Evolutionary conservation across 2,113 vertebrate species (phyloP), one percentile per base, ranked within the genome.

Genomic region (Lynx canadensis): DNA sequence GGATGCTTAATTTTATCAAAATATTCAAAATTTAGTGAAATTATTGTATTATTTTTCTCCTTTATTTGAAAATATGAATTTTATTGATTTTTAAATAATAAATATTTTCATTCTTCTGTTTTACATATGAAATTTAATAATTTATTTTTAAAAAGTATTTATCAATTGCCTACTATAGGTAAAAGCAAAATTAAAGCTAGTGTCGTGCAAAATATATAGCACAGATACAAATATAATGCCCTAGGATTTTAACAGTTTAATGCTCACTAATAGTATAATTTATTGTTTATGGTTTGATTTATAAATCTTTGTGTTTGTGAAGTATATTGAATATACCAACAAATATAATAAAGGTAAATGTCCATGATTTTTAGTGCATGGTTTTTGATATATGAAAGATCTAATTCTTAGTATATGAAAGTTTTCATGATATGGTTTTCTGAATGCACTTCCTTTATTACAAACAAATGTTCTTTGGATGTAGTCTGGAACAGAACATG

Each of bases 1-100:
- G 1, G 21, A 57, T 33, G 6, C 31, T 48, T 76, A 57, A 69
- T 36, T 52, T 79, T 91, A 33, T 63, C 36, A 33, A 55, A 91
- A 81, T 33, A 38, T 66, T 86, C 9, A 81, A 38, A 9, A 55
- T 21, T 55, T 91, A 86, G 8, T 84, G 16, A 69, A 80, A 85
- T 69, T 52, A 5, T 29, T 38, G 10, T 15, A 23, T 14, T 15
- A 55, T 91, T 74, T 57, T 65, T 86, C n/a, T 86, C 31, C 48
- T 79, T 80, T 65, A 55, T 36, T 91, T 94, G 23, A 90, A 81
- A 74, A 52, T 55, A 36, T 79, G 12, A 73, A 74, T 48, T n/a
- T 4, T 27, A 76, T 8, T 68, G 4, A n/a, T 86, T 94, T 80
- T 76, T 14, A 38, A 68, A 50, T 48, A 83, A 4, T 52, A 52